These are phyloP conservation scores for Scaptodrosophila latifasciaeformis DNA, from an alignment of 2,888 invertebrate genomes.

Conservation along the genomic window DNA sequence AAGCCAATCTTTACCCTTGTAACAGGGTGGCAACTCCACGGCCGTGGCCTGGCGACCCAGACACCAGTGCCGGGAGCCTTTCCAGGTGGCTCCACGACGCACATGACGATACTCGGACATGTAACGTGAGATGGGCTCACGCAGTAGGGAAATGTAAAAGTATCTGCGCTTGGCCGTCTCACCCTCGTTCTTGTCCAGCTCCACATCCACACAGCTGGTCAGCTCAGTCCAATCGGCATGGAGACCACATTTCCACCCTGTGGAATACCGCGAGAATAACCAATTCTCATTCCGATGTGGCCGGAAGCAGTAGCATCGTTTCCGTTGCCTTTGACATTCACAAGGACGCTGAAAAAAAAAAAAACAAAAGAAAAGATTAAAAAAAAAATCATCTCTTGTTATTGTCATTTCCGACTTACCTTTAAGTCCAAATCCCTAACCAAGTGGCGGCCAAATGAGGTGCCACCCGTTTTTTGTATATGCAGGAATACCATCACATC, in stretches of 20 bases:
- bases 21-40: conserved; percentile 90
- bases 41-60: conserved; percentile 85
- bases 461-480: conserved; percentile 99
- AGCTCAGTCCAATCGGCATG: conserved; percentile 99
- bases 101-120: conserved; percentile 98
- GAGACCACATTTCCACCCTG: conserved; percentile 98
- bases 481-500: conserved; percentile 99
- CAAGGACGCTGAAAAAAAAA: conserved; percentile 83
- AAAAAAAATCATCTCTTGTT: background rate
- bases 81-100: conserved; percentile 97
- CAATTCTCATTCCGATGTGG: conserved; percentile 95
- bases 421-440: conserved; percentile 93
- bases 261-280: conserved; percentile 97
- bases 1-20: conserved; percentile 85
- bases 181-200: conserved; percentile 93
- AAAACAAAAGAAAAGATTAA: background rate
- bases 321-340: conserved; percentile 90
- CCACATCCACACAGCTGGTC: conserved; percentile 92
- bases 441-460: conserved; percentile 96
- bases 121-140: conserved; percentile 94
- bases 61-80: conserved; percentile 85
- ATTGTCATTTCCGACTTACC: conserved; percentile 70
- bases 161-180: conserved; percentile 88
- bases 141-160: conserved; percentile 95
- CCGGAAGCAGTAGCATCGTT: conserved; percentile 93